Percentiles rank a stretch among this genome's conserved stretches.
phyloP scores from a whole-genome alignment of 1,140 invertebrate genomes.

The Schlechtendalia chinensis region DNA sequence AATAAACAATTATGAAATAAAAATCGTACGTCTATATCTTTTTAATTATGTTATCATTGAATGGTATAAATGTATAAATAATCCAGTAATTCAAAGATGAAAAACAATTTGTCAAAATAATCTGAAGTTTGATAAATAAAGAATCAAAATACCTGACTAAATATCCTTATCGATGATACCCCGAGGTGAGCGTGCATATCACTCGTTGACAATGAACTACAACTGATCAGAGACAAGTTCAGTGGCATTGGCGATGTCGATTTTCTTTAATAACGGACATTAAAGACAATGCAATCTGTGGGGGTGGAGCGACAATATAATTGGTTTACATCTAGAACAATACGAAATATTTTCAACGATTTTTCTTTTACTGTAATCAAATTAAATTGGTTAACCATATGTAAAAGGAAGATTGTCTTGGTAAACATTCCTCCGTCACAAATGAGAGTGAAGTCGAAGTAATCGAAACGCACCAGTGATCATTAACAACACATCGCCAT shows the following conservation, averaged over 20 bases:
- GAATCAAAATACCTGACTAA: too few species aligned
- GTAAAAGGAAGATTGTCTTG: conserved; percentile 11
- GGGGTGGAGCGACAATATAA: conserved; percentile 11
- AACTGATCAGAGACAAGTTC: conserved; percentile 3
- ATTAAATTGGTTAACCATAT: conserved; percentile 35
- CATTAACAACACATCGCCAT: background rate
- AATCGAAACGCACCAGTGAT: conserved; percentile 28
- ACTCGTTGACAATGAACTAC: conserved; percentile 8
- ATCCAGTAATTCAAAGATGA: too few species aligned
- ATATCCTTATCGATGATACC: too few species aligned
- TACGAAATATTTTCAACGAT: conserved; percentile 17
- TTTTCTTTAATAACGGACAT: background rate
- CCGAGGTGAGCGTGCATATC: background rate
- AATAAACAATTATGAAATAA: too few species aligned
- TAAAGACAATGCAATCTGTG: conserved; percentile 9
- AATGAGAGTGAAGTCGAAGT: conserved; percentile 17
- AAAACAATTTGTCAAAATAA: too few species aligned
- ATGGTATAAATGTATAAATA: too few species aligned
- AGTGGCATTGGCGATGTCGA: conserved; percentile 14
- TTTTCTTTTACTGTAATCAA: conserved; percentile 27
- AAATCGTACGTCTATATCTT: too few species aligned
- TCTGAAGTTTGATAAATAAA: too few species aligned
- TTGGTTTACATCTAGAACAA: conserved; percentile 41
- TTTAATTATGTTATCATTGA: too few species aligned
- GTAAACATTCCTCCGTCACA: background rate